Percentiles rank a stretch among this genome's conserved stretches.
Conservation (phyloP, 2,113 vertebrate genomes). For the Elanoides forficatus region DNA sequence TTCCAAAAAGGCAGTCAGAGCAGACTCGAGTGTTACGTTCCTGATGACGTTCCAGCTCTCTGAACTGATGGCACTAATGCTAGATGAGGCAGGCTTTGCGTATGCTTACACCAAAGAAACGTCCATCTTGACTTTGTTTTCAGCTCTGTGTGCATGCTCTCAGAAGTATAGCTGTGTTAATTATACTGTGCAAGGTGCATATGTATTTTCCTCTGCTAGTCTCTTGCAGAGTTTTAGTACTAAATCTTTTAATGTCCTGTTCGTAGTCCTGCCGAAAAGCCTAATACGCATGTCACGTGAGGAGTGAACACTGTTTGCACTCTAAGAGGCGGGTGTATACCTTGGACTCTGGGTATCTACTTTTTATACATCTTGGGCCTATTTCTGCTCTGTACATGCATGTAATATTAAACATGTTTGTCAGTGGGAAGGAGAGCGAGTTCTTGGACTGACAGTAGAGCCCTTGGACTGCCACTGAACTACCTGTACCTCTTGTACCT, state of each 20-base stretch:
- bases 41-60: neutral
- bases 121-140: neutral
- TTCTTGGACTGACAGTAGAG: neutral
- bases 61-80: neutral
- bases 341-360: neutral
- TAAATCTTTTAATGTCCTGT: neutral
- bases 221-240: neutral
- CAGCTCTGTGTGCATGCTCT: neutral
- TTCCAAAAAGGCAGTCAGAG: neutral
- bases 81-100: rapidly evolving
- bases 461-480: neutral
- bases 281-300: neutral
- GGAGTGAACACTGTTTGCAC: rapidly evolving
- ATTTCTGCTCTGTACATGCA: neutral
- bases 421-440: neutral
- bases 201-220: neutral
- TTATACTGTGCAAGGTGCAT: neutral
- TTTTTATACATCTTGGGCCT: neutral
- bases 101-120: neutral
- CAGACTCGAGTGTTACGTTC: rapidly evolving
- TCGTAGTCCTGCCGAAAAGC: neutral
- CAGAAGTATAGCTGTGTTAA: neutral
- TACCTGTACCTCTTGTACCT: neutral
- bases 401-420: neutral
- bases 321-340: neutral